Base-by-base conservation (phyloP, 1,140 invertebrate genomes). In the Sitodiplosis mosellana region DNA sequence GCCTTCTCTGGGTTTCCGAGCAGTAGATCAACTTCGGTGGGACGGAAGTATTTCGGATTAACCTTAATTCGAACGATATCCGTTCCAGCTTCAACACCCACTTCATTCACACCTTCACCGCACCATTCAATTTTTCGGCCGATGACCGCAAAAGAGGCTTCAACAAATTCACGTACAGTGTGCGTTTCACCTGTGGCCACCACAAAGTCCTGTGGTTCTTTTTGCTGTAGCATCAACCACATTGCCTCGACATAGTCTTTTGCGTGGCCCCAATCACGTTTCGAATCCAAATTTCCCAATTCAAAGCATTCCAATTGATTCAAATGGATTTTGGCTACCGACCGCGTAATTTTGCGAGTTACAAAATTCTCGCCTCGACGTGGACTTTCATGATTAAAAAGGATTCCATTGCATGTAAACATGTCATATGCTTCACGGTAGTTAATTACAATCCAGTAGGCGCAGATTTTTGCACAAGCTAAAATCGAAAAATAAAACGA, bases 371-470 rank as follows among this genome's bases (percentile, higher is more conserved):
- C 94, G 52, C 94, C 95, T 64, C 96, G 70, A 51, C 95, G 69
- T 2, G 96, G 96, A 67, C 90, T 96, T 71, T 99, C 96, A 64
- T 99, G 96, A 70, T 99, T 99, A 63, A 99, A 99, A 2, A 99
- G 71, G 53, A 99, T 94, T 0, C 96, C 96, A 71, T 99, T 99
- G 56, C 90, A 95, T 1, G 93, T 92, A 70, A 83, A 99, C 81
- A 99, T 97, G 47, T 80, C 75, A 61, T 99, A 99, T 0, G 96
- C 93, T 65, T 99, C 95, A 49, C 95, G 73, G 60, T 99, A 99
- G 67, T 99, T 99, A 10, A 93, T 75, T 0, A 95, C 87, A 56
- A 98, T 97, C 95, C 96, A 99, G 59, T 91, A 99, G 2, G 85
- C 95, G 63, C 96, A 99, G 46, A 99, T 72, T 68, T 99, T 99